Evolutionary conservation across 1,140 invertebrate species (phyloP), one percentile per base, ranked within the genome.

Genomic region (Vanessa tameamea): DNA sequence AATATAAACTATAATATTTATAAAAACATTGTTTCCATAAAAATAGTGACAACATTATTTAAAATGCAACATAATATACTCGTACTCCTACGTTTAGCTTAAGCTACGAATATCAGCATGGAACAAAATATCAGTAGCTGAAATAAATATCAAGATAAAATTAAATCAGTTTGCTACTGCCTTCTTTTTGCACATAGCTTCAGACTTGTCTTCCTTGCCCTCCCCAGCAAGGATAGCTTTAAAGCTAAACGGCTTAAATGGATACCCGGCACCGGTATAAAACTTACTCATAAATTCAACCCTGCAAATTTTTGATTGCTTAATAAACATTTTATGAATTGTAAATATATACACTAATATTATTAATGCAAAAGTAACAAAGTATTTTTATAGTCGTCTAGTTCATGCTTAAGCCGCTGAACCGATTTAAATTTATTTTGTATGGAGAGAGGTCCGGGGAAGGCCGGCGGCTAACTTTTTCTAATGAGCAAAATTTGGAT

Each of bases 221-320:
- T 91, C 95, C 11, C 94, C 93, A 78, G 96, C 96, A 20, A 98
- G 91, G 78, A 99, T 96, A 20, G 94, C 93, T 92, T 97, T 96
- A 89, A 99, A 99, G 0, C 96, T 97, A 88, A 99, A 99, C 9
- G 98, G 98, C 51, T 95, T 93, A 91, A 99, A 99, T 20, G 94
- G 93, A 84, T 98, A 97, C 6, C 98, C 98, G 61, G 93, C 91
- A 14, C 98, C 98, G 66, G 92, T 83, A 83, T 99, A 99, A 89
- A 99, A 99, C 92, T 99, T 99, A 87, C 97, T 99, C 94, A 99
- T 98, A 85, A 99, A 99, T 91, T 99, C 98, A 23, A 99, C 98
- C 97, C 97, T 98, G 89, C 73, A 94, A 94, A 5, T 43, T 37
- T 37, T 37, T 7, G 7, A 37, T 37, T 37, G 31, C 2, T 37